These are phyloP conservation scores for Anas capensis DNA, from an alignment of 2,797 vertebrate species.

Conservation along the genomic window DNA sequence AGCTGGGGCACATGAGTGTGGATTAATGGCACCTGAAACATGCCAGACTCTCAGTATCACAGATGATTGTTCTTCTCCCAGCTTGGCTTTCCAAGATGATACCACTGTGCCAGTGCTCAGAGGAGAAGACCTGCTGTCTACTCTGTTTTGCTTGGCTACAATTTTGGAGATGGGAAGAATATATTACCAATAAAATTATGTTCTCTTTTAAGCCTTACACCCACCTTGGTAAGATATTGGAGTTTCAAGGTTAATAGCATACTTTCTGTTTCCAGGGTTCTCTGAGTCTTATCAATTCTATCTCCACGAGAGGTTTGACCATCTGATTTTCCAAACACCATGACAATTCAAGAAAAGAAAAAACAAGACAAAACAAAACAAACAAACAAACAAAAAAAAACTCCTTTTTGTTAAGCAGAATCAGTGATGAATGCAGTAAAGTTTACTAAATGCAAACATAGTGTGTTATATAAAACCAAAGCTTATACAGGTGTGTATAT, in stretches of 20 bases:
- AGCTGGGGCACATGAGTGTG: slow-evolving; percentile 28
- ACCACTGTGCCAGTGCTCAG: slow-evolving; percentile 14
- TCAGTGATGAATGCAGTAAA: neutral
- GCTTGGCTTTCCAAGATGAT: slow-evolving; percentile 53
- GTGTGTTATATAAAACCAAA: neutral
- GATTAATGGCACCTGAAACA: slow-evolving; percentile 64
- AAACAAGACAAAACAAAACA: too few species aligned
- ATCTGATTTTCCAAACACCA: neutral
- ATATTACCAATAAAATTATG: slow-evolving; percentile 5
- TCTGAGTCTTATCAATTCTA: neutral
- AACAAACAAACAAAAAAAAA: too few species aligned
- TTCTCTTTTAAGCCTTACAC: slow-evolving; percentile 30
- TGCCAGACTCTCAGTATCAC: slow-evolving; percentile 44
- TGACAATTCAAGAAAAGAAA: neutral
- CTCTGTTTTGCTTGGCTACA: slow-evolving; percentile 60
- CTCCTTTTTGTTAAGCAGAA: neutral
- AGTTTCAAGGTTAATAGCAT: slow-evolving; percentile 50
- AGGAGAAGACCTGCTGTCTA: slow-evolving; percentile 67
- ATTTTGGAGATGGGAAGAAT: slow-evolving; percentile 16
- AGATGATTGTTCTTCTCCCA: slow-evolving; percentile 63
- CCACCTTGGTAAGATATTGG: neutral
- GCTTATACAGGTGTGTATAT: neutral
- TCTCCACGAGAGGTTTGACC: neutral
- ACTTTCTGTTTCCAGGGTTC: neutral
- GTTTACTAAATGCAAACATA: neutral